Evolutionary conservation across 2,888 invertebrate species (phyloP).

Genomic region (Dromius quadrimaculatus): DNA sequence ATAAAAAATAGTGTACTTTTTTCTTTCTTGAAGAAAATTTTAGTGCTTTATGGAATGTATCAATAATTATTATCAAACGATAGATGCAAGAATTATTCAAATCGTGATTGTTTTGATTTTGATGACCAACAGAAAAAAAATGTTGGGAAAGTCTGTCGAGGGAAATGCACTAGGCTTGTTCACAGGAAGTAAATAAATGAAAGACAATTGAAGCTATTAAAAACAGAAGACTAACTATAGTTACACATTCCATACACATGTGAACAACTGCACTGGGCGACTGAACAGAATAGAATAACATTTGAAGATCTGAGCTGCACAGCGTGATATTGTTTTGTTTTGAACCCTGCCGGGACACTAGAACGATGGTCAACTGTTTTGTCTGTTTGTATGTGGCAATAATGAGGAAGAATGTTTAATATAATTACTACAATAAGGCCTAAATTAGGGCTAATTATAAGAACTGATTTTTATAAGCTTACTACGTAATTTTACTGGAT

Average conservation of each 20-base stretch:
- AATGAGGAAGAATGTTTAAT: conserved; percentile 48
- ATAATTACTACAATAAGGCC: conserved; percentile 30
- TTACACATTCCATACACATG: conserved; percentile 23
- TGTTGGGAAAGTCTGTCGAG: conserved; percentile 23
- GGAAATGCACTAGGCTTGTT: conserved; percentile 46
- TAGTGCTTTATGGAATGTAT: too few species aligned
- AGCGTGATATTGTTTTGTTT: conserved; percentile 29
- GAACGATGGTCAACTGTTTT: conserved; percentile 21
- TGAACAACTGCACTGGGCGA: not conserved
- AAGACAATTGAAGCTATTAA: conserved; percentile 50
- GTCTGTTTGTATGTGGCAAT: conserved; percentile 14
- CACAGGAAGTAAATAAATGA: conserved; percentile 51
- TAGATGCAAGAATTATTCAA: too few species aligned
- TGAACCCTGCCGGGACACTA: conserved; percentile 4
- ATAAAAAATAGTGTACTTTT: too few species aligned
- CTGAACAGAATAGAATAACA: conserved; percentile 19
- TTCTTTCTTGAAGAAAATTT: too few species aligned
- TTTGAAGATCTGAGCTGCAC: conserved; percentile 18
- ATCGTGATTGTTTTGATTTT: too few species aligned
- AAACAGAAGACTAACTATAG: conserved; percentile 39
- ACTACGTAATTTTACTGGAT: too few species aligned
- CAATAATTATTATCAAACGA: too few species aligned
- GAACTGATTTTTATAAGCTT: conserved; percentile 44
- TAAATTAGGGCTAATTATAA: conserved; percentile 39
- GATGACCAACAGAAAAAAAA: too few species aligned